A percentile compares a stretch with the other conserved stretches of the same genome.
These are phyloP conservation scores for Sebastes taczanowskii DNA, from an alignment of 2,797 vertebrate genomes.

Conservation along the genomic window DNA sequence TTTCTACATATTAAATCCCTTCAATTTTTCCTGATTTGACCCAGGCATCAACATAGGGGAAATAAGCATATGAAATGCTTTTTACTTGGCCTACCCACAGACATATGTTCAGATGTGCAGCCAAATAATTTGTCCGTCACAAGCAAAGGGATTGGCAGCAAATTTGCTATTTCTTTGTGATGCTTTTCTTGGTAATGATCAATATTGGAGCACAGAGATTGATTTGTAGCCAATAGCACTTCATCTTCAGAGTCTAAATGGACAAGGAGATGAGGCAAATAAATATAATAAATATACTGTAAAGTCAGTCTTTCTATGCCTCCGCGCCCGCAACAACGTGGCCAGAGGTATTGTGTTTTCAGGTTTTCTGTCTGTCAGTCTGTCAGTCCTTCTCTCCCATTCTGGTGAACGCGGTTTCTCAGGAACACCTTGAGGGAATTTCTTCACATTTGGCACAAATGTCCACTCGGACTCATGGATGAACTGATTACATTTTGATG, in stretches of 20 bases:
- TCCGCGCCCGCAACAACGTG: too few relatives aligned
- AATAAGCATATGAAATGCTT: not conserved
- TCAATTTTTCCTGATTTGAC: not conserved
- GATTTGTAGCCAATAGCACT: not conserved
- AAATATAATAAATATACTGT: not conserved
- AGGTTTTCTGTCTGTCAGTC: too few relatives aligned
- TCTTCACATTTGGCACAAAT: too few relatives aligned
- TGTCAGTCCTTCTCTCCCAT: too few relatives aligned
- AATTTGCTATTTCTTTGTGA: not conserved
- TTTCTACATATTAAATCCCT: slow-evolving; percentile 10
- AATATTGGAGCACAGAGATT: not conserved
- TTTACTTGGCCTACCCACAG: not conserved
- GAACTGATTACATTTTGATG: too few relatives aligned
- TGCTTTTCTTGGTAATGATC: not conserved
- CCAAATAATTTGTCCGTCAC: not conserved
- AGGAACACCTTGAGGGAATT: too few relatives aligned
- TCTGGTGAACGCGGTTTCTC: too few relatives aligned
- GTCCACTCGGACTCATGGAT: too few relatives aligned
- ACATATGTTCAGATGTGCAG: not conserved
- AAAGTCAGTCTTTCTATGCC: too few relatives aligned
- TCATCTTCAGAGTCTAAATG: not conserved
- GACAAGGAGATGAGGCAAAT: not conserved
- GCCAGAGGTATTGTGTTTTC: too few relatives aligned
- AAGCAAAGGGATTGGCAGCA: not conserved
- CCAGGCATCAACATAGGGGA: not conserved